phyloP scores from a whole-genome alignment of 2,113 vertebrate genomes.

The Mobula hypostoma region DNA sequence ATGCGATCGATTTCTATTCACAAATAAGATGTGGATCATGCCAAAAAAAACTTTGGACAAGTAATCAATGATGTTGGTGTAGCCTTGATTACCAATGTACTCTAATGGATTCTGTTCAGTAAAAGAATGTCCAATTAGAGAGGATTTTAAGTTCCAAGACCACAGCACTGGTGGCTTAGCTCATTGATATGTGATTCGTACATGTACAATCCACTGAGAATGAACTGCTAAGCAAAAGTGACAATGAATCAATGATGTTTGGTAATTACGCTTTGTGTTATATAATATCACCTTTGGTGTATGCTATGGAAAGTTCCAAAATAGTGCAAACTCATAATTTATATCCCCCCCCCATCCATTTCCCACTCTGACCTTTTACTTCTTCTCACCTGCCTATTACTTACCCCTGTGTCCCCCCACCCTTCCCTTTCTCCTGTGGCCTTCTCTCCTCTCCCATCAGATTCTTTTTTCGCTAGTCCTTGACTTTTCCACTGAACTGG shows the following conservation, averaged over 20 bases:
- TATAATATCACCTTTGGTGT: neutral
- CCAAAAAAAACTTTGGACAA: neutral
- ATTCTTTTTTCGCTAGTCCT: too few species aligned
- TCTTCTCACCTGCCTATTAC: too few species aligned
- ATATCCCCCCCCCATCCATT: too few species aligned
- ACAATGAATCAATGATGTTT: neutral
- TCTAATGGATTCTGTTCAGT: neutral
- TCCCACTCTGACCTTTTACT: too few species aligned
- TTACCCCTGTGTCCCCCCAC: too few species aligned
- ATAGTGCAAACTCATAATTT: neutral
- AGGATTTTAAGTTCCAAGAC: neutral
- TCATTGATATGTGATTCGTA: neutral
- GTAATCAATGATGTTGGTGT: constrained; percentile 6
- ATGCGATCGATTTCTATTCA: neutral
- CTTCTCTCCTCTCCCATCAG: too few species aligned
- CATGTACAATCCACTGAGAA: neutral
- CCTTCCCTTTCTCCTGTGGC: too few species aligned
- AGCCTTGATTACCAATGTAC: neutral
- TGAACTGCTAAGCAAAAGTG: neutral
- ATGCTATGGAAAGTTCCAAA: neutral
- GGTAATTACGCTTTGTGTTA: neutral
- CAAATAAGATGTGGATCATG: constrained; percentile 12
- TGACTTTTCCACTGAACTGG: too few species aligned
- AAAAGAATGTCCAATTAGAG: neutral
- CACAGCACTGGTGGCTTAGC: neutral